Evolutionary conservation across 2,797 vertebrate genomes (phyloP).

Genomic region (Cyclopterus lumpus): DNA sequence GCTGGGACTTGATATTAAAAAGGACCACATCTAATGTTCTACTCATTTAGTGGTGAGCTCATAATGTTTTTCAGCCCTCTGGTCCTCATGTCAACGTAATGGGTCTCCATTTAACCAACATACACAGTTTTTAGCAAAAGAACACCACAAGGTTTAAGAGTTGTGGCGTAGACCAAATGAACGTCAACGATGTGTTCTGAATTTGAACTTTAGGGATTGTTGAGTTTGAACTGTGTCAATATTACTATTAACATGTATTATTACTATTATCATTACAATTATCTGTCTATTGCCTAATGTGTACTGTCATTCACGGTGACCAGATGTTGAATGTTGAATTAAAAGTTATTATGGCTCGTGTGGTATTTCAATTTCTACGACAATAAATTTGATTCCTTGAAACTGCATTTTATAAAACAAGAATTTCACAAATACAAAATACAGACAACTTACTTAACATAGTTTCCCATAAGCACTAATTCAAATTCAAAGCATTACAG

Average conservation of each 20-base stretch:
- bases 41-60: constrained; percentile 54
- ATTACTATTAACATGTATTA: background rate
- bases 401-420: background rate
- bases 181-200: constrained; percentile 21
- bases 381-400: background rate
- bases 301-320: constrained; percentile 14
- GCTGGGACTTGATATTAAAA: constrained; percentile 61
- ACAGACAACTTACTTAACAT: background rate
- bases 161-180: constrained; percentile 13
- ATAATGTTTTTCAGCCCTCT: constrained; percentile 52
- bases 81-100: constrained; percentile 47
- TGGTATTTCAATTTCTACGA: background rate
- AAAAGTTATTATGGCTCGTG: constrained; percentile 12
- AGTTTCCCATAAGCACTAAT: background rate
- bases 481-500: constrained; percentile 7
- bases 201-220: constrained; percentile 3
- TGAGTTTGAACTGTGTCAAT: constrained; percentile 15
- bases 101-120: constrained; percentile 35
- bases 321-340: constrained; percentile 29
- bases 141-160: constrained; percentile 17
- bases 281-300: background rate
- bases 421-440: background rate
- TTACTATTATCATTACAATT: background rate
- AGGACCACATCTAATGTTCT: constrained; percentile 64
- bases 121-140: constrained; percentile 29